Evolutionary conservation across 2,797 vertebrate genomes (phyloP), one percentile per base, ranked within the genome.

Genomic region (Tokudaia muenninki): DNA sequence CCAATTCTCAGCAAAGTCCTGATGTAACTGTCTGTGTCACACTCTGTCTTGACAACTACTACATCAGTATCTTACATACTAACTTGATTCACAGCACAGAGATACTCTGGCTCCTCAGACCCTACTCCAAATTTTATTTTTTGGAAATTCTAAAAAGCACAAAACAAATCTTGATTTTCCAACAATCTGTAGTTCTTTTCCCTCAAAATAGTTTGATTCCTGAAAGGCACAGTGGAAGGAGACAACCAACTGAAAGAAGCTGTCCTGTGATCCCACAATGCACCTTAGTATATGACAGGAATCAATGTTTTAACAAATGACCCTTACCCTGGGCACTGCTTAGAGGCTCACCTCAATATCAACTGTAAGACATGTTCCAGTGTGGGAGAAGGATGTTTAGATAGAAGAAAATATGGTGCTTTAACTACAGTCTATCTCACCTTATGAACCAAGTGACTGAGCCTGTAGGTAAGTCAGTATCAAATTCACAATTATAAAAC

Each of bases 101-200:
- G 79, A 79, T 31, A 89, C 50, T 82, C 47, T 87, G n/a, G 91
- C 86, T 92, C 93, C 50, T 94, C 55, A 91, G 57, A 17, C n/a
- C 91, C 13, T 77, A 80, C 19, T 87, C 47, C 55, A 94, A 90
- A 95, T 61, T 29, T 61, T 61, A 26, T 17, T n/a, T 65, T 83
- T 67, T n/a, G 17, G 44, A 84, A 86, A 50, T 86, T 22, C 17
- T 86, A 65, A 86, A 74, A 59, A 24, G 14, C 31, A 67, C 74
- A 63, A 29, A 83, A 50, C 82, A 90, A 91, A 93, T 22, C 21
- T 14, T 52, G 16, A 24, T 67, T 83, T 88, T 88, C 24, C 24
- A 91, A 65, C 65, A 88, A 65, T 34, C 17, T 6, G 57, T 11
- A 65, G 29, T 59, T 80, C 50, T 63, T 63, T 84, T 34, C 61